These are phyloP conservation scores for Icerya purchasi DNA, from an alignment of 2,888 invertebrate genomes.

Conservation along the genomic window DNA sequence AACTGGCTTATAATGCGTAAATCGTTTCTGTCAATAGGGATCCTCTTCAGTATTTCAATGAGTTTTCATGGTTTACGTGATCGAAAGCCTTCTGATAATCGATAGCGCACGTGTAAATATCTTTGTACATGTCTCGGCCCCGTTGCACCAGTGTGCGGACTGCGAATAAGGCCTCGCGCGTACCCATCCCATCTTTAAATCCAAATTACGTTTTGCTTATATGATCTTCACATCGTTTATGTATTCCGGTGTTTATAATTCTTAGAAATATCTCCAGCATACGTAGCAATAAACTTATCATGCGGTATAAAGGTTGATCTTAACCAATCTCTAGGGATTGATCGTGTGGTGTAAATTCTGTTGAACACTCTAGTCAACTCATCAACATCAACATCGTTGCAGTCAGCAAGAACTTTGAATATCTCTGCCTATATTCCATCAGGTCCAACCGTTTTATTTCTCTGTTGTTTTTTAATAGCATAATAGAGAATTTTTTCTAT, in stretches of 20 bases:
- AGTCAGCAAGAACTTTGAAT: background rate
- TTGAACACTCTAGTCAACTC: background rate
- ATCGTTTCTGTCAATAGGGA: no score
- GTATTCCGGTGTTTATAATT: background rate
- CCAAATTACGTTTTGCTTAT: no score
- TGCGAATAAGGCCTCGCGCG: no score
- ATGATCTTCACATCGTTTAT: background rate
- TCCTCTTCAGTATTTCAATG: no score
- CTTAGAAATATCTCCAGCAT: background rate
- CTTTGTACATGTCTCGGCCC: no score
- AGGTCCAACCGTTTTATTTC: background rate
- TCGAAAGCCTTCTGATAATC: no score
- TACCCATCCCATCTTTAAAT: no score
- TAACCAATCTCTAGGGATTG: background rate
- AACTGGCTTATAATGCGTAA: no score
- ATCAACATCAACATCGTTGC: background rate
- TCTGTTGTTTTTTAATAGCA: background rate
- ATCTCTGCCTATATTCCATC: background rate
- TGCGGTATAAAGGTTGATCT: background rate
- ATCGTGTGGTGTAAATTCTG: background rate
- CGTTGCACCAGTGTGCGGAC: no score
- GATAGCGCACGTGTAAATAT: no score
- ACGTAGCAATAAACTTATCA: background rate
- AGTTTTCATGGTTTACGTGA: no score
- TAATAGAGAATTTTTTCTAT: background rate